These are phyloP conservation scores for Bilobella aurantiaca DNA, from an alignment of 1,140 invertebrate species.

Conservation along the genomic window DNA sequence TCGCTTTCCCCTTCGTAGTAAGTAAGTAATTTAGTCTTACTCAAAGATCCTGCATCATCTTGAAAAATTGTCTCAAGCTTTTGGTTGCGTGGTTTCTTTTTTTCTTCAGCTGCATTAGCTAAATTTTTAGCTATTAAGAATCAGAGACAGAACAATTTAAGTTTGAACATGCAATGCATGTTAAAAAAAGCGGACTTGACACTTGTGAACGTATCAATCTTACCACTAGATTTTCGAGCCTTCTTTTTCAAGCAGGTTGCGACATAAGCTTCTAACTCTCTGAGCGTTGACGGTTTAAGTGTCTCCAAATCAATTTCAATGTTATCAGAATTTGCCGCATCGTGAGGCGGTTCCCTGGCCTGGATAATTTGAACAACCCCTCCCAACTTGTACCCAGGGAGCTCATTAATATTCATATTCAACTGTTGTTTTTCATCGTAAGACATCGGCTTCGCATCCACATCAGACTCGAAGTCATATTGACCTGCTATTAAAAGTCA, in stretches of 20 bases:
- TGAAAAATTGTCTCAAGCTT: conserved; percentile 86
- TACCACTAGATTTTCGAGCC: conserved; percentile 83
- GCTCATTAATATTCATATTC: conserved; percentile 96
- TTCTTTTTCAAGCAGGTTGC: conserved; percentile 96
- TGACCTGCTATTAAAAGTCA: conserved; percentile 15
- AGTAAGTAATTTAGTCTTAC: conserved; percentile 55
- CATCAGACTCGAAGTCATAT: conserved; percentile 73
- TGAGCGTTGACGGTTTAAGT: conserved; percentile 90
- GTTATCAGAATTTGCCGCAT: conserved; percentile 99
- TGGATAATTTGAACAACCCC: conserved; percentile 98
- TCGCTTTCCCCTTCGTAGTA: conserved; percentile 59
- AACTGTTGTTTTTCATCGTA: conserved; percentile 98
- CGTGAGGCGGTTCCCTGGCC: conserved; percentile 85
- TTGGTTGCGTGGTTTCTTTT: conserved; percentile 86
- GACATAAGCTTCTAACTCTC: conserved; percentile 96
- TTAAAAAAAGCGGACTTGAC: no score
- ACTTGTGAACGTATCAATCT: no score
- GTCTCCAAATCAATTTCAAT: conserved; percentile 99
- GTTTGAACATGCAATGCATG: no score
- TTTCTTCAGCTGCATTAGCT: conserved; percentile 48
- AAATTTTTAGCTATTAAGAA: conserved; percentile 70
- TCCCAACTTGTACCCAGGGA: conserved; percentile 96
- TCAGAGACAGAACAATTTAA: no score
- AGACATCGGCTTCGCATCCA: conserved; percentile 97
- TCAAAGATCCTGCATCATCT: conserved; percentile 81